phyloP scores from a whole-genome alignment of 2,888 invertebrate species.

The Zygogramma bicolorata region DNA sequence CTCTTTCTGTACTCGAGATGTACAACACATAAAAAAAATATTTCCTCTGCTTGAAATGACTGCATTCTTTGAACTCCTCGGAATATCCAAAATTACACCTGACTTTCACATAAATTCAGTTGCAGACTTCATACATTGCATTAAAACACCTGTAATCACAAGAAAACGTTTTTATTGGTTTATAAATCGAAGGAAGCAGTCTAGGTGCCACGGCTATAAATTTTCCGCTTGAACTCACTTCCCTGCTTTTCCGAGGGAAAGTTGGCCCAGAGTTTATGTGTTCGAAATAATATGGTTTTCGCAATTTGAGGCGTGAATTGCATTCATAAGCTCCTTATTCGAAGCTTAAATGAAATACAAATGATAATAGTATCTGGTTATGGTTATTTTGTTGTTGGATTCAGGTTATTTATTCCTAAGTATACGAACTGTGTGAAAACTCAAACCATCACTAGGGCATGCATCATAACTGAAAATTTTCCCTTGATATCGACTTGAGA shows the following conservation, averaged over 20 bases:
- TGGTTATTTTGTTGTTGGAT: background rate
- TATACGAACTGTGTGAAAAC: background rate
- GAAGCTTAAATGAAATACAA: constrained; percentile 25
- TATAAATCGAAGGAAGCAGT: constrained; percentile 40
- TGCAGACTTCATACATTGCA: constrained; percentile 35
- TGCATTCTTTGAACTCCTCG: background rate
- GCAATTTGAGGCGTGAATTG: constrained; percentile 33
- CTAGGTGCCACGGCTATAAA: constrained; percentile 34
- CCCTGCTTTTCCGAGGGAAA: constrained; percentile 29
- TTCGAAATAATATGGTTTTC: constrained; percentile 36
- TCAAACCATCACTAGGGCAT: no score
- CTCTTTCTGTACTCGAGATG: no score
- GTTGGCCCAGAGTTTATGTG: constrained; percentile 27
- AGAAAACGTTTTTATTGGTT: constrained; percentile 40
- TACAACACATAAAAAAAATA: no score
- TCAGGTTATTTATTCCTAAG: background rate
- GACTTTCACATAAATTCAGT: constrained; percentile 20
- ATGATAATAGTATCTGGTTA: constrained; percentile 16
- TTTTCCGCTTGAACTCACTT: constrained; percentile 32
- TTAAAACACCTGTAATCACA: constrained; percentile 41
- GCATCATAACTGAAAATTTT: no score
- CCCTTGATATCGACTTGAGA: no score
- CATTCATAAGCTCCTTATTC: constrained; percentile 32
- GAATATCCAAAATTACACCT: background rate
- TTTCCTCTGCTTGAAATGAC: no score